phyloP scores from a whole-genome alignment of 2,797 vertebrate species.

The Chelmon rostratus region DNA sequence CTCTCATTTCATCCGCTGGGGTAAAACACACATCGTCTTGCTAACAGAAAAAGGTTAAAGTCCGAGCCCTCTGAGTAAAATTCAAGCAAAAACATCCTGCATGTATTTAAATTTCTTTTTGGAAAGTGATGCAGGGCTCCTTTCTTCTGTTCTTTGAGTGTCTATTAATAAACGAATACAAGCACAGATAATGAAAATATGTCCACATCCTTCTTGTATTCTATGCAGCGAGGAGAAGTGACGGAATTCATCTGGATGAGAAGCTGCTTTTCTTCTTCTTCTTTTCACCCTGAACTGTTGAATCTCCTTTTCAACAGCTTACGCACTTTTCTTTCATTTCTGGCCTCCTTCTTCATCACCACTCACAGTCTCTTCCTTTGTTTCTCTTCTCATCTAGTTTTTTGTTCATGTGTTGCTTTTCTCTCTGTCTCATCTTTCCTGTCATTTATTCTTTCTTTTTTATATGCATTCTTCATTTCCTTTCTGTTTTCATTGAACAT shows the following conservation, averaged over 20 bases:
- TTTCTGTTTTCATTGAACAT: background rate
- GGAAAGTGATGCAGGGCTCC: too few relatives aligned
- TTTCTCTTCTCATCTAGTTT: background rate
- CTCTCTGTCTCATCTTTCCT: too few relatives aligned
- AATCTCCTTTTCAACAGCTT: background rate
- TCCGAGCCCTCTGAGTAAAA: background rate
- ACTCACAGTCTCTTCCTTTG: background rate
- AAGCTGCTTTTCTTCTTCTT: background rate
- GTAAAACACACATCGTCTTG: background rate
- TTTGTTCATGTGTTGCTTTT: background rate
- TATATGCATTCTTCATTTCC: background rate
- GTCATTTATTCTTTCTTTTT: background rate
- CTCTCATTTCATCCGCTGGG: background rate
- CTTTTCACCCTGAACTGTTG: background rate
- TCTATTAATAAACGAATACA: background rate
- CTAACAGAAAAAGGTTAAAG: background rate
- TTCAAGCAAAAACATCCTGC: background rate
- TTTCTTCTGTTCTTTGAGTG: too few relatives aligned
- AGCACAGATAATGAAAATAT: background rate
- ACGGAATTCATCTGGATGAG: background rate
- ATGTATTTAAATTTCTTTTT: background rate
- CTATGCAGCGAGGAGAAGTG: background rate
- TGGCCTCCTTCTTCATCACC: background rate
- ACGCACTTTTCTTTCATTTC: background rate
- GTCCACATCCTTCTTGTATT: background rate